These are phyloP conservation scores for Coenonympha glycerion DNA, from an alignment of 2,888 invertebrate species.

Conservation along the genomic window DNA sequence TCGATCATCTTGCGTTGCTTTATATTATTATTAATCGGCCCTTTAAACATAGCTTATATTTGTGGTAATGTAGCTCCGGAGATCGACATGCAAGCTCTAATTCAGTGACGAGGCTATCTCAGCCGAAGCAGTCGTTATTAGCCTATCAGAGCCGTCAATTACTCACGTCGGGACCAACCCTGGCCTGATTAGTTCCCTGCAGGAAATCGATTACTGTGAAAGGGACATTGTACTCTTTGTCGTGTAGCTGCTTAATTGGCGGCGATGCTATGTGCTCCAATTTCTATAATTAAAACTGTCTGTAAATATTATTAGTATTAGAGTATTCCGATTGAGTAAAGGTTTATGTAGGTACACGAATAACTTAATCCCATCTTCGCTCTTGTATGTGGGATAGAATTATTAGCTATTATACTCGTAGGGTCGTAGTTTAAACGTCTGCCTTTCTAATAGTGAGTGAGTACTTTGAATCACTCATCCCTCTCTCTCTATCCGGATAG, in stretches of 20 bases:
- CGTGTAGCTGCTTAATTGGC: constrained; percentile 5
- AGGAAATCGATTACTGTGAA: constrained; percentile 13
- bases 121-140: constrained; percentile 14
- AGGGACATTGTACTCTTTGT: constrained; percentile 14
- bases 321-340: too few relatives aligned
- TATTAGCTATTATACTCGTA: too few relatives aligned
- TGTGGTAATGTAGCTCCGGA: background rate
- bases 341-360: too few relatives aligned
- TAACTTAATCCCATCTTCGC: too few relatives aligned
- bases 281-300: background rate
- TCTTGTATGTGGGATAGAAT: too few relatives aligned
- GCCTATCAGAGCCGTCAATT: constrained; percentile 15
- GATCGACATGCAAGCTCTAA: constrained; percentile 4
- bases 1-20: too few relatives aligned
- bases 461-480: too few relatives aligned
- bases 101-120: constrained; percentile 12
- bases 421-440: too few relatives aligned
- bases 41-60: too few relatives aligned
- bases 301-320: background rate
- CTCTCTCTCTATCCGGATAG: too few relatives aligned
- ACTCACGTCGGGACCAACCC: constrained; percentile 11
- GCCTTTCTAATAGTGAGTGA: too few relatives aligned
- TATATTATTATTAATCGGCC: too few relatives aligned
- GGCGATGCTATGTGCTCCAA: constrained; percentile 4
- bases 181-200: constrained; percentile 15